Conservation (phyloP, 2,888 invertebrate species). For the Clanis bilineata region DNA sequence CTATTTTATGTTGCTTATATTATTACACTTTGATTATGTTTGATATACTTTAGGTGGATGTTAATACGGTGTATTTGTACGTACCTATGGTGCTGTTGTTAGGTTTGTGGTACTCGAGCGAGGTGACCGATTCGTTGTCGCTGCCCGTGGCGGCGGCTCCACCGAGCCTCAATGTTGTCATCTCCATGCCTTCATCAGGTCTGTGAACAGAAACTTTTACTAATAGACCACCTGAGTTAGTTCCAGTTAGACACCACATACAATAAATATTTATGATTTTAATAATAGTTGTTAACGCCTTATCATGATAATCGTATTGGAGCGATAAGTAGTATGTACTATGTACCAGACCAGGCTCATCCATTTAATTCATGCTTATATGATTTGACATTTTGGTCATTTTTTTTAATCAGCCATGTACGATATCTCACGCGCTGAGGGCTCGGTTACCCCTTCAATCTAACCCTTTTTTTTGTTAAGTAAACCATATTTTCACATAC, state of each 20-base stretch:
- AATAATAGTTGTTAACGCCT: not conserved
- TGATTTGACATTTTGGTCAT: no score
- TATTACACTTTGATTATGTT: not conserved
- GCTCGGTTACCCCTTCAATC: no score
- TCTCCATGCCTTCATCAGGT: slow-evolving; percentile 91
- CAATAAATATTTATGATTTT: not conserved
- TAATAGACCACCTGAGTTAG: no score
- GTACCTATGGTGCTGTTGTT: slow-evolving; percentile 86
- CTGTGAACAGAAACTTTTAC: slow-evolving; percentile 53
- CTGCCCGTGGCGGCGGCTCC: slow-evolving; percentile 74
- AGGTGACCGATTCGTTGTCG: slow-evolving; percentile 85
- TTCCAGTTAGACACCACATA: not conserved
- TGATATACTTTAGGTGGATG: not conserved
- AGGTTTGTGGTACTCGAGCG: slow-evolving; percentile 84
- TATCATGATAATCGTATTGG: no score
- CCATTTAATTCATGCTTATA: no score
- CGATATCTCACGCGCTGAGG: no score
- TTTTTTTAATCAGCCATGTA: no score
- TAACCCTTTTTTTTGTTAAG: no score
- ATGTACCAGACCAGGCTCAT: no score
- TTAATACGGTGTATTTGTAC: not conserved
- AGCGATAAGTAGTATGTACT: no score
- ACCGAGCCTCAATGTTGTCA: slow-evolving; percentile 85
- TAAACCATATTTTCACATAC: no score
- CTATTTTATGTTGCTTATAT: not conserved